Base-by-base conservation (phyloP, 2,113 vertebrate species). In the Varanus komodoensis region DNA sequence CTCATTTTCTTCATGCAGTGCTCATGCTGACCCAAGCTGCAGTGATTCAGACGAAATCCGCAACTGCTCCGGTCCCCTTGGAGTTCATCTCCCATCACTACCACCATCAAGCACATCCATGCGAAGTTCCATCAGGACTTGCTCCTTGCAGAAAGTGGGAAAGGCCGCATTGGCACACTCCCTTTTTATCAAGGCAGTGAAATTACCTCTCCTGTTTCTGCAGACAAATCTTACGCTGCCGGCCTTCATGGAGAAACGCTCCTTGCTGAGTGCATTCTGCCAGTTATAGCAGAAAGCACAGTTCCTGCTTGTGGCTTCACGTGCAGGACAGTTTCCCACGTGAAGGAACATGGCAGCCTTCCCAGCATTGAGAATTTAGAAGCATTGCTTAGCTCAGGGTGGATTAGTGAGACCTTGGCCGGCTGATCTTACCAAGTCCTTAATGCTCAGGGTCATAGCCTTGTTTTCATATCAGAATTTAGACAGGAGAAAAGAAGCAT, bases 21-120 rank as follows among this genome's bases (percentile, higher is more conserved):
- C 93, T 92, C 92, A 93, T 90, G 92, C 93, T 95, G 93, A 89
- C 83, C 84, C 87, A 89, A 84, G 32, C 32, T 38, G 80, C 44
- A 27, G 89, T 92, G 89, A 82, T 23, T 73, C 21, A 69, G 25
- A 27, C 25, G 23, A 27, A 9, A 71, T 12, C 67, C 21, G 17
- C 38, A 44, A 44, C 38, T 44, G 38, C 38, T 44, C 38, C 3
- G 38, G 38, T 44, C 38, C 38, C 38, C 38, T 44, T 44, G 38
- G 38, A 44, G 38, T 74, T 74, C 71, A 74, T 15, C 7, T 64
- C 61, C 15, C 19, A 4, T 50, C 27, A 81, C 17, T 6, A 81
- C 29, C 48, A 61, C 57, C 57, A 61, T 61, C 57, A 61, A 61
- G 57, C 61, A 64, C 61, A 64, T 64, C 61, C 61, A 64, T 64